Evolutionary conservation across 2,797 vertebrate genomes (phyloP).

Genomic region (Pangasius sanitwongsei): DNA sequence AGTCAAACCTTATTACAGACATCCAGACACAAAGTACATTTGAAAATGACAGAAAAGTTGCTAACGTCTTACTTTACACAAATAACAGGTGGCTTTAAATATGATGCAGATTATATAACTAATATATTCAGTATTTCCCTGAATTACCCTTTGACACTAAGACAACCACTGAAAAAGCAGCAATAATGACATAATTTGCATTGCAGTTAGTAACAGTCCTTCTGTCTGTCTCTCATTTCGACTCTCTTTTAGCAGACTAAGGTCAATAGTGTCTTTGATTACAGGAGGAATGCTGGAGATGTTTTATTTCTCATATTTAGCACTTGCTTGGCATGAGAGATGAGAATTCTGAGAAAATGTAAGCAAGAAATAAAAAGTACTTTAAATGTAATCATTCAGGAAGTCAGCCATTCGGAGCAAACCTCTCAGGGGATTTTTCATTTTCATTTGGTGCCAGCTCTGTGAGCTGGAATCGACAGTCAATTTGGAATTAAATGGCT

Average conservation of each 20-base stretch:
- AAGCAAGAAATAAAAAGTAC: neutral
- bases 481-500: constrained; percentile 4
- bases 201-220: no score
- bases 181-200: neutral
- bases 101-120: neutral
- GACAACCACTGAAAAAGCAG: neutral
- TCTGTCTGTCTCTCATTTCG: neutral
- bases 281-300: constrained; percentile 44
- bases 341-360: constrained; percentile 1
- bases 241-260: neutral
- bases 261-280: constrained; percentile 1
- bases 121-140: neutral
- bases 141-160: neutral
- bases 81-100: neutral
- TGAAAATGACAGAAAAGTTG: neutral
- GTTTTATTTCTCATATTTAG: constrained; percentile 63
- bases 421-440: constrained; percentile 24
- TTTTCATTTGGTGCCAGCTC: neutral
- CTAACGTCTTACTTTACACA: neutral
- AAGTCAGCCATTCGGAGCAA: constrained; percentile 19
- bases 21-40: neutral
- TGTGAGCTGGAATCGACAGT: neutral
- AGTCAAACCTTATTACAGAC: neutral
- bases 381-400: constrained; percentile 7
- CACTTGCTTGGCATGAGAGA: neutral